Evolutionary conservation across 2,888 invertebrate species (phyloP), one percentile per base, ranked within the genome.

Genomic region (Pachymerium ferrugineum): DNA sequence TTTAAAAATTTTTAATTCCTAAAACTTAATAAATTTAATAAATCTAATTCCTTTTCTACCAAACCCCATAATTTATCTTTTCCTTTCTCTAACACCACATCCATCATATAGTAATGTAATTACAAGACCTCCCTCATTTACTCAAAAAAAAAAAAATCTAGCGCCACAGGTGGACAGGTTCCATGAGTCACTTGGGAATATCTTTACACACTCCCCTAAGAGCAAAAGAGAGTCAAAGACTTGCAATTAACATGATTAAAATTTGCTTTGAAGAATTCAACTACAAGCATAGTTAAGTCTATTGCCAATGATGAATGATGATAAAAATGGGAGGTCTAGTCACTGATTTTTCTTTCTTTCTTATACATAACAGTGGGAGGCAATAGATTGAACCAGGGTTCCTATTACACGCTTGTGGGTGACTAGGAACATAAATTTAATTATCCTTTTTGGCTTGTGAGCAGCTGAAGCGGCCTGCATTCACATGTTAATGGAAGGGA

Each of bases 301-400:
- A 42, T 42, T 42, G 42, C n/a, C 42, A 42, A 42, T 42, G 42
- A 42, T 42, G 42, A 42, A 42, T 42, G 42, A 42, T 3, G 14
- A 42, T 42, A 42, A 42, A n/a, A 42, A 42, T 12, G 42, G 42
- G 42, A 42, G 42, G 5, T 42, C 6, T 33, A 8, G 42, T 42
- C 42, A 42, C 42, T 42, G 42, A 42, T 42, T 42, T 42, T 42
- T 42, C 42, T 42, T 42, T 42, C 42, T 42, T 42, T 42, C 42
- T 42, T 42, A 16, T 16, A n/a, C 42, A 42, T 42, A 42, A 42
- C 42, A 42, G 42, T 42, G 16, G 42, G 42, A 42, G 42, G 42
- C 42, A 42, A 42, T 42, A 42, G 42, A 42, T 42, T 42, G 42
- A 16, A 42, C 42, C 42, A 42, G 14, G 42, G 42, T 42, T 42